Base-by-base conservation (phyloP, 2,888 invertebrate species). In the Erebia epiphron region DNA sequence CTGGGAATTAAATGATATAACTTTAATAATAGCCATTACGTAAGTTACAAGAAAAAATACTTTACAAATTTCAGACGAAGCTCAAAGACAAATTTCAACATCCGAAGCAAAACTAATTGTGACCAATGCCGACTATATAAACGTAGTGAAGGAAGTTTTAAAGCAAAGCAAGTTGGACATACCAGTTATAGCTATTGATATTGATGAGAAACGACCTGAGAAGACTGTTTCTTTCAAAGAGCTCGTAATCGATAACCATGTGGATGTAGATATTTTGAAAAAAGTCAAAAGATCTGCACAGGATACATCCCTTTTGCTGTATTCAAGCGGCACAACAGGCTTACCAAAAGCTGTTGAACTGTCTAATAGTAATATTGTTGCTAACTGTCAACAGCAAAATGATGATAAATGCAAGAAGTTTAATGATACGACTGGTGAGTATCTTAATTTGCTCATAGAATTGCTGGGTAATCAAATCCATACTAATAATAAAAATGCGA, bases 241-340 rank as follows among this genome's bases (percentile, higher is more conserved):
- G 81, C 75, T 95, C 3, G 86, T 91, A 1, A 91, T 94, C 78
- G 91, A 89, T 61, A 81, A 88, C 63, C 80, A 88, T 68, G 84
- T 93, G 10, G 94, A 95, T 76, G 85, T 93, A 16, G 86, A 88
- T 74, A 80, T 91, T 65, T 78, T 95, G 56, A 93, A 87, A 70
- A 80, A 86, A 26, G 88, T 91, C 11, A 86, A 82, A 16, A 83
- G 87, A 67, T 80, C 76, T 54, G 76, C 90, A 1, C 89, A 95
- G 14, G 96, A 97, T 78, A 85, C 95, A 2, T 94, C 94, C 0
- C 83, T 96, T 43, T 80, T 98, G 75, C 97, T 97, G 0, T 98
- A 96, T 89, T 98, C 97, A 4, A 97, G 97, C 83, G 97, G 97
- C 4, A 98, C 98, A 0, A 98, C 97, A 0, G 98, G 98, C 0